Base-by-base conservation (phyloP, 1,140 invertebrate species). In the Anadara kagoshimensis region DNA sequence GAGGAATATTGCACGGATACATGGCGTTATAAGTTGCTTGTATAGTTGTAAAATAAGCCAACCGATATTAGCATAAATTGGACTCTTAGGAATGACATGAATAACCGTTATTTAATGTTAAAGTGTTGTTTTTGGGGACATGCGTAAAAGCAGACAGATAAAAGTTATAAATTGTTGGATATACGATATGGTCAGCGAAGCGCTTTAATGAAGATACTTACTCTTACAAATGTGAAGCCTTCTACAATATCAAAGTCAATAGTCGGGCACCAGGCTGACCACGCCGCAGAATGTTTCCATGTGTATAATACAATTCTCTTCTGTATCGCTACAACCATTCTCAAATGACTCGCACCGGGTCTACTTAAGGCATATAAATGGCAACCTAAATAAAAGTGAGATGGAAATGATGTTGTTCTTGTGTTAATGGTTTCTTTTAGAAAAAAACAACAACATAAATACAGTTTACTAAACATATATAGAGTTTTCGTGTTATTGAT, bases 231-330 rank as follows among this genome's bases (percentile, higher is more conserved):
- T 29, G 92, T 91, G 84, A 94, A 94, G 36, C 93, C 93, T 51
- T 94, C 93, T 3, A 93, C 90, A 0, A 93, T 94, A 78, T 94
- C 93, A 0, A 92, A 93, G 76, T 94, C 94, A 41, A 92, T 91
- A 0, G 92, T 89, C 0, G 93, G 92, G 51, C 78, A 80, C 94
- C 94, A 94, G 0, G 93, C 92, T 4, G 93, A 93, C 93, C 93
- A 94, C 0, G 93, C 93, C 0, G 93, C 93, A 4, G 93, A 94
- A 86, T 94, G 93, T 73, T 93, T 92, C 94, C 94, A 94, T 72
- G 94, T 93, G 67, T 94, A 91, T 44, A 94, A 82, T 16, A 93
- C 87, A 20, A 95, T 79, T 76, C 92, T 92, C 68, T 90, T 90
- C 2, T 93, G 92, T 12, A 94, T 90, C 18, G 92, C 92, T 1